Evolutionary conservation across 2,113 vertebrate genomes (phyloP).

Genomic region (Symphodus melops): DNA sequence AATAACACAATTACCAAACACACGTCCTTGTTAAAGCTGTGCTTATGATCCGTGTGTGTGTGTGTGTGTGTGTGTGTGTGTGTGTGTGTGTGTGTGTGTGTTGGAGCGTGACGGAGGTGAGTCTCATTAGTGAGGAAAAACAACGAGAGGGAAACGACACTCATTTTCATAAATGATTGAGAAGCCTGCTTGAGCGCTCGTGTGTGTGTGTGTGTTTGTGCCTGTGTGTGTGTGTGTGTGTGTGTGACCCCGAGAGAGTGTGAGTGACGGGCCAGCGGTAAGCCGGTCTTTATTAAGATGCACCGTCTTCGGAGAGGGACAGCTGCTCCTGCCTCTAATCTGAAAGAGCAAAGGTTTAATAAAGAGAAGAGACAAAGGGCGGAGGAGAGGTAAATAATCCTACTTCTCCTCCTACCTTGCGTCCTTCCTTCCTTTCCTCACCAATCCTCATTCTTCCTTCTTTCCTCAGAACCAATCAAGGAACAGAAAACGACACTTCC

Average conservation of each 20-base stretch:
- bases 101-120: constrained; percentile 57
- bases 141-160: constrained; percentile 8
- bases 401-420: neutral
- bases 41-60: constrained; percentile 3
- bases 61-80: constrained; percentile 8
- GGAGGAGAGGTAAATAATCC: constrained; percentile 25
- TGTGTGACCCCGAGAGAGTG: constrained; percentile 36
- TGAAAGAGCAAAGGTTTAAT: constrained; percentile 70
- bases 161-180: constrained; percentile 63
- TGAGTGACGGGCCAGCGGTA: constrained; percentile 42
- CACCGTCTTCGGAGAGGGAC: constrained; percentile 52
- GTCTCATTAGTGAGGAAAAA: constrained; percentile 64
- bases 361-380: constrained; percentile 52
- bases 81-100: constrained; percentile 31
- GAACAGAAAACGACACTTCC: too few relatives aligned
- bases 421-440: neutral
- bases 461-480: neutral
- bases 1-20: neutral
- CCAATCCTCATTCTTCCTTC: neutral
- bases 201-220: constrained; percentile 12
- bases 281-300: constrained; percentile 79
- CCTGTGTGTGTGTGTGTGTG: constrained; percentile 19
- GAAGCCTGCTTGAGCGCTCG: constrained; percentile 20
- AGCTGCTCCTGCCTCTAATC: constrained; percentile 70
- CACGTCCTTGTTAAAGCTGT: constrained; percentile 15